Evolutionary conservation across 2,888 invertebrate species (phyloP), one percentile per base, ranked within the genome.

Genomic region (Elegia similella): DNA sequence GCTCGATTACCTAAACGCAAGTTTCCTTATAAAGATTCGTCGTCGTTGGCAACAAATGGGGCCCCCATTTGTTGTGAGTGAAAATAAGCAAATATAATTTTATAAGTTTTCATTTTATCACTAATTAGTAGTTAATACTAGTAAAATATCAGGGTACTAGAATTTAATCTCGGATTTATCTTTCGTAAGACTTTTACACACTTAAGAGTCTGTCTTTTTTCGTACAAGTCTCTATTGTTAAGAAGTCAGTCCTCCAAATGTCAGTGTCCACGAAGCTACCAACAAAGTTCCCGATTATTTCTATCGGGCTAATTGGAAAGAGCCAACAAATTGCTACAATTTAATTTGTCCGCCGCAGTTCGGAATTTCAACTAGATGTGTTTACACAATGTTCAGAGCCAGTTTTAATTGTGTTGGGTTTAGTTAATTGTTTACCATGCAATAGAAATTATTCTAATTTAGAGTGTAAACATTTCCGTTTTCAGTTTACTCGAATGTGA

Each of bases 271-370:
- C n/a, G 10, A 38, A 12, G 12, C n/a, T 6, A 5, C 38, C 10
- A 38, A 38, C 38, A 13, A 47, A 6, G 7, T 32, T 32, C 30
- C 30, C 13, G 5, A 13, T 48, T 29, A 30, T 48, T 48, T 32
- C 48, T 30, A 48, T 48, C 32, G 5, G 15, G 38, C 34, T 15
- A 50, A 50, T 50, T 32, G 38, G 12, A 50, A 50, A 50, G 50
- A 34, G 34, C 15, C 15, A 50, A 16, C 38, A 32, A 34, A 34
- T 8, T 17, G 46, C 10, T 50, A 34, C 8, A 50, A 50, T 50
- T 50, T 7, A 32, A 34, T 16, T 50, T 16, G 16, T 6, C 15
- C 12, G 16, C 1, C 32, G 15, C 8, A 10, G 12, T 50, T 16
- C 34, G 3, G 50, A 50, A 38, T 38, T 32, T 15, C 15, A 50